Evolutionary conservation across 2,797 vertebrate species (phyloP).

Genomic region (Capromys pilorides): DNA sequence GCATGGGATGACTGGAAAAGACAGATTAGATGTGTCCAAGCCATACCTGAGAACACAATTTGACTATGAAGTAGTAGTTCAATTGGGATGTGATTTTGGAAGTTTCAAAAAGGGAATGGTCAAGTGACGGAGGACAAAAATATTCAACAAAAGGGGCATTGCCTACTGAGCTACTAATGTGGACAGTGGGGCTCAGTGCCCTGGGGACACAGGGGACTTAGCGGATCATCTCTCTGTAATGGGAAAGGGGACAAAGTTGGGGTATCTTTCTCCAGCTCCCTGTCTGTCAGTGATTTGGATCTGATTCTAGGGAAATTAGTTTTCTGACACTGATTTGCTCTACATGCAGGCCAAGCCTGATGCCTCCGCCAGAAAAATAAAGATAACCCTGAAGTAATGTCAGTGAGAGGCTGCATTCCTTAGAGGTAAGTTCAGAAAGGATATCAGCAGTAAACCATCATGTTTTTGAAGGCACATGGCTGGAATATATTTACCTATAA

Average conservation of each 20-base stretch:
- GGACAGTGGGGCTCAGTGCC: not conserved
- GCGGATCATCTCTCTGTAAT: not conserved
- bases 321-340: not conserved
- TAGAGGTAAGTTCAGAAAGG: not conserved
- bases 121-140: not conserved
- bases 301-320: constrained; percentile 3
- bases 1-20: not conserved
- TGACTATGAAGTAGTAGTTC: not conserved
- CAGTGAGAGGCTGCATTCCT: not conserved
- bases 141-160: not conserved
- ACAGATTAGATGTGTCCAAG: not conserved
- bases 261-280: not conserved
- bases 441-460: not conserved
- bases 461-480: not conserved
- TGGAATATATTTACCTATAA: not conserved
- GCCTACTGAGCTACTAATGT: not conserved
- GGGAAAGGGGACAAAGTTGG: not conserved
- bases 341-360: not conserved
- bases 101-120: not conserved
- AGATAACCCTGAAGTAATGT: constrained; percentile 18
- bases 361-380: constrained; percentile 23
- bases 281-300: constrained; percentile 14
- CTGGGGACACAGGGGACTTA: not conserved
- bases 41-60: not conserved
- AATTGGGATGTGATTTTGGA: not conserved